Evolutionary conservation across 2,113 vertebrate genomes (phyloP).

Genomic region (Morphnarchus princeps): DNA sequence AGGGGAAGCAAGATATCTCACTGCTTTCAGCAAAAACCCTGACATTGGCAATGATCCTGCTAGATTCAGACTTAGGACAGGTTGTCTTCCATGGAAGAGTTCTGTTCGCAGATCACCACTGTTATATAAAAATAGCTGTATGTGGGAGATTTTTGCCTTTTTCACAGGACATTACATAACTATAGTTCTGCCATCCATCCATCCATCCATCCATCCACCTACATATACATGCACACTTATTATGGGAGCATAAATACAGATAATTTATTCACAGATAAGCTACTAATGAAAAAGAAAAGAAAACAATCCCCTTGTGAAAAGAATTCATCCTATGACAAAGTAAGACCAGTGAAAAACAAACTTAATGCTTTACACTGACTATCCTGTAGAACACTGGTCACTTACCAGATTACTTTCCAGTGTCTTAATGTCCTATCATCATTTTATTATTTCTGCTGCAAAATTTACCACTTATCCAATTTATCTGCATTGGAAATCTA

Average conservation of each 20-base stretch:
- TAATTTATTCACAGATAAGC: constrained; percentile 16
- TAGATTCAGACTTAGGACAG: background rate
- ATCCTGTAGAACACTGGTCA: background rate
- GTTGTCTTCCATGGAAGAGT: background rate
- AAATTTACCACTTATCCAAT: background rate
- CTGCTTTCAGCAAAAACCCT: background rate
- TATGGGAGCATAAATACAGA: background rate
- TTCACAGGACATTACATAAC: background rate
- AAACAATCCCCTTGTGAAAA: background rate
- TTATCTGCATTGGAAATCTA: background rate
- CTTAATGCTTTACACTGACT: background rate
- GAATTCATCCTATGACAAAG: background rate
- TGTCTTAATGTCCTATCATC: background rate
- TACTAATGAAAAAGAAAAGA: background rate
- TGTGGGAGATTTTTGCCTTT: background rate
- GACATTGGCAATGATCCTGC: background rate
- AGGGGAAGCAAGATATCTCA: background rate
- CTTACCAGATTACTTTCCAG: background rate
- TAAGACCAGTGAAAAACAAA: background rate
- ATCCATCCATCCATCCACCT: background rate
- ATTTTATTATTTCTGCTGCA: background rate
- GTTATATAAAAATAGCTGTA: background rate
- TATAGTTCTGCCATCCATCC: background rate
- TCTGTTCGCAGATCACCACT: background rate
- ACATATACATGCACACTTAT: background rate